A percentile compares a stretch with the other conserved stretches of the same genome.
phyloP scores from a whole-genome alignment of 2,888 invertebrate genomes.

The Cryptus armator region DNA sequence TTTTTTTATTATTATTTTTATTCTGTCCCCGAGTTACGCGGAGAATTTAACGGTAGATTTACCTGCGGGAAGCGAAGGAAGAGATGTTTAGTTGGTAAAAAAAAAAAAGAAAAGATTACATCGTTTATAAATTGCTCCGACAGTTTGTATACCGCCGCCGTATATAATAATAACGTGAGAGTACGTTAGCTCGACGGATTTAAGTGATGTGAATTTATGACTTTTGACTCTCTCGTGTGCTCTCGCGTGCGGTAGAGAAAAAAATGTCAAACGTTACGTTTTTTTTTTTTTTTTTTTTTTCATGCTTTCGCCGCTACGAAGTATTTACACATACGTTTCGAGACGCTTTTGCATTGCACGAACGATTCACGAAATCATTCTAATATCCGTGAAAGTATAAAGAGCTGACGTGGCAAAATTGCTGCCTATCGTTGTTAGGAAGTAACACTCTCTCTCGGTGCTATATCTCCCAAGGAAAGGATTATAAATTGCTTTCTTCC shows the following conservation, averaged over 20 bases:
- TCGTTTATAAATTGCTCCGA: conserved; percentile 5
- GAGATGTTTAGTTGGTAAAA: conserved; percentile 21
- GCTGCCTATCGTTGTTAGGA: background rate
- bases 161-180: conserved; percentile 19
- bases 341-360: background rate
- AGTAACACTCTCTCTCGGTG: conserved; percentile 11
- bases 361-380: conserved; percentile 17
- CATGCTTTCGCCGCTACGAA: conserved; percentile 1
- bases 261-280: conserved; percentile 2
- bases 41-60: conserved; percentile 53
- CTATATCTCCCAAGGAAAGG: background rate
- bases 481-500: conserved; percentile 41
- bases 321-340: conserved; percentile 5
- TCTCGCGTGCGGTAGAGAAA: background rate
- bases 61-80: conserved; percentile 31
- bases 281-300: conserved; percentile 18
- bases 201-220: conserved; percentile 24
- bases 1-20: conserved; percentile 27
- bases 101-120: conserved; percentile 21
- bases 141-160: background rate
- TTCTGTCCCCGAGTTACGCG: conserved; percentile 33
- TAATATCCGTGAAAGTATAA: conserved; percentile 27
- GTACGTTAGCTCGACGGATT: conserved; percentile 5
- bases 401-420: background rate
- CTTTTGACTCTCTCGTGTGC: conserved; percentile 4